Base-by-base conservation (phyloP, 2,113 vertebrate species). In the Mirounga angustirostris region DNA sequence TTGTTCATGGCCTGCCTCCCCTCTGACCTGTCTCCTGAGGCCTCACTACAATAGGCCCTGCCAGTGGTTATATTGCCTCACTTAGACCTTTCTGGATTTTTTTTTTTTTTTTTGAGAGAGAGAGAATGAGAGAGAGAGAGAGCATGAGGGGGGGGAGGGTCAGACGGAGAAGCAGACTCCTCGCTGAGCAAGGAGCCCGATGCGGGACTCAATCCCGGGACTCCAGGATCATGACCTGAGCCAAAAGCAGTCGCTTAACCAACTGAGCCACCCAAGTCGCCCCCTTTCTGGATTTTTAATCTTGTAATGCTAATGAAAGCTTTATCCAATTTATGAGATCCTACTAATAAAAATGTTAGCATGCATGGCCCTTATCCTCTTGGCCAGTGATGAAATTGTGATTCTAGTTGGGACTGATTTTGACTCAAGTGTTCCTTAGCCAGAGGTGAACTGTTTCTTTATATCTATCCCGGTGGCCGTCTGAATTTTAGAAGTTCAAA, bases 321-420 rank as follows among this genome's bases (percentile, higher is more conserved):
- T 95, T 95, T 87, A 86, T 50, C 84, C 89, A 94, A 80, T 97
- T 91, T 87, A 97, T 97, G 95, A 97, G 69, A 94, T 93, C 89
- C 52, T 61, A 65, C 73, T 89, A 52, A 97, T 94, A 97, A 94
- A 95, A 96, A 95, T 98, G 96, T 96, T 97, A 98, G 92, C 97
- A 86, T 30, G 50, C 1, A 0, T 43, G 69, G 36, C 94, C 58
- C 21, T 95, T 94, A 83, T 95, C 96, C 79, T 95, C 83, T 87
- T 94, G 97, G 82, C 82, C 33, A 50, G 94, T 79, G 85, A 97
- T 97, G 84, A 97, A 97, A 96, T 67, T 80, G 46, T 80, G 76
- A 86, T 93, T 94, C 89, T 90, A 78, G 56, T 24, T 78, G 74
- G 97, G 95, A 69, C 63, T 56, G 81, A 81, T 93, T 97, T 97